phyloP scores from a whole-genome alignment of 2,113 vertebrate species.

The Aegotheles bennettii region DNA sequence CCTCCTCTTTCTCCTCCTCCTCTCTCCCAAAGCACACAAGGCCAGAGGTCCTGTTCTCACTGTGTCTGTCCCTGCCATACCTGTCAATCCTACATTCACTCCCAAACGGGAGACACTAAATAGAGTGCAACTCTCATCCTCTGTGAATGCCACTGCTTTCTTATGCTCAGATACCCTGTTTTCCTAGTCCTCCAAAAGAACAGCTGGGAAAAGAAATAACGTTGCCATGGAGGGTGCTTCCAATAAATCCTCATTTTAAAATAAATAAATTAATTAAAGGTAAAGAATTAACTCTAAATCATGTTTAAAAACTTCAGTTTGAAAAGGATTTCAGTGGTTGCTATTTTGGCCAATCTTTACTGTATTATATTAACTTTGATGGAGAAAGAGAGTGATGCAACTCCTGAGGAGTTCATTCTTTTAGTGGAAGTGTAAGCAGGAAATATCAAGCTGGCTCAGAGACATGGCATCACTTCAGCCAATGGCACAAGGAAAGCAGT shows the following conservation, averaged over 20 bases:
- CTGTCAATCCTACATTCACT: fast-evolving
- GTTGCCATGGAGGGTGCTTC: background rate
- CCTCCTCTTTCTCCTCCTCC: background rate
- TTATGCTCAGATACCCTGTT: background rate
- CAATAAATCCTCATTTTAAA: background rate
- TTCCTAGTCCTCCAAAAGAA: background rate
- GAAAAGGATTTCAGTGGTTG: background rate
- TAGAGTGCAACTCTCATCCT: background rate
- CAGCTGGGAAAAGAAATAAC: background rate
- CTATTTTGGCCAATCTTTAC: background rate
- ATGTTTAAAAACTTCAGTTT: background rate
- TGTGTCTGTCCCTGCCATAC: too few species aligned
- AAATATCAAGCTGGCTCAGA: background rate
- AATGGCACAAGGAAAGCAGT: background rate
- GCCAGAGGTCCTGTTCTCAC: background rate
- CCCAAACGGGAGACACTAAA: background rate
- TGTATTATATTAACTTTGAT: too few species aligned
- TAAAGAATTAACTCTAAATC: background rate
- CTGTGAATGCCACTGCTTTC: background rate
- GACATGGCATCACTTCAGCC: background rate
- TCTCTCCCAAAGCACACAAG: background rate
- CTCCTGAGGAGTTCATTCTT: background rate
- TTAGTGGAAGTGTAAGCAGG: background rate
- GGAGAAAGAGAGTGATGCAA: background rate
- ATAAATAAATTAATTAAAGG: background rate